Percentiles rank a stretch among this genome's conserved stretches.
phyloP scores from a whole-genome alignment of 2,797 vertebrate genomes.

The Thripadectes ignobilis region DNA sequence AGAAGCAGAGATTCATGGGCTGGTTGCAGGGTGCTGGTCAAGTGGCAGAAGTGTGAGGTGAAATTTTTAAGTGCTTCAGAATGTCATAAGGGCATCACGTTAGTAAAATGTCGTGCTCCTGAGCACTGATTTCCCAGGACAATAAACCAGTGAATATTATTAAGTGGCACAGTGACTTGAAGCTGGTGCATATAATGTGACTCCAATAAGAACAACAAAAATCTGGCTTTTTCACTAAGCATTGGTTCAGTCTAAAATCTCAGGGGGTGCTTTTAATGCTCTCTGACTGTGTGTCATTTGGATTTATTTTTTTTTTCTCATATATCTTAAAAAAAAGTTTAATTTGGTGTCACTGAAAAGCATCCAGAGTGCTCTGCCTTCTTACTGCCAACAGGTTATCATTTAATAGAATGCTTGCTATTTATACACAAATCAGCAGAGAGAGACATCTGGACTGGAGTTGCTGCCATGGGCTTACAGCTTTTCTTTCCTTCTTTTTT shows the following conservation, averaged over 20 bases:
- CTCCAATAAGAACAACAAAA: background rate
- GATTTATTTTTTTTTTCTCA: background rate
- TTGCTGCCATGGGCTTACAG: background rate
- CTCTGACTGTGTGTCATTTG: background rate
- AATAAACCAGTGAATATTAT: background rate
- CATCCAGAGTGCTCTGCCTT: background rate
- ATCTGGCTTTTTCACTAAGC: background rate
- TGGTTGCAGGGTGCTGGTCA: background rate
- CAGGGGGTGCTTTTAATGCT: background rate
- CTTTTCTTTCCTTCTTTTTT: background rate
- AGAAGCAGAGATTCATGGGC: background rate
- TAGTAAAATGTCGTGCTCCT: background rate
- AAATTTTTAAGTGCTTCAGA: background rate
- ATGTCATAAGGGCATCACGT: accelerated
- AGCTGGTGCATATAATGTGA: background rate
- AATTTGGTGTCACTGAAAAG: background rate
- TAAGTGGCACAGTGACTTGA: background rate
- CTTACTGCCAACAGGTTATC: background rate
- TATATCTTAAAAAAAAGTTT: background rate
- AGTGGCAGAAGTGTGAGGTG: background rate
- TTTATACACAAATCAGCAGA: background rate
- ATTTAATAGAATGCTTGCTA: background rate
- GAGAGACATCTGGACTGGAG: background rate
- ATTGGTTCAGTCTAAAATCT: background rate
- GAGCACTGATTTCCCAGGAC: background rate